Evolutionary conservation across 2,888 invertebrate species (phyloP).

Genomic region (Nemotelus nigrinus): DNA sequence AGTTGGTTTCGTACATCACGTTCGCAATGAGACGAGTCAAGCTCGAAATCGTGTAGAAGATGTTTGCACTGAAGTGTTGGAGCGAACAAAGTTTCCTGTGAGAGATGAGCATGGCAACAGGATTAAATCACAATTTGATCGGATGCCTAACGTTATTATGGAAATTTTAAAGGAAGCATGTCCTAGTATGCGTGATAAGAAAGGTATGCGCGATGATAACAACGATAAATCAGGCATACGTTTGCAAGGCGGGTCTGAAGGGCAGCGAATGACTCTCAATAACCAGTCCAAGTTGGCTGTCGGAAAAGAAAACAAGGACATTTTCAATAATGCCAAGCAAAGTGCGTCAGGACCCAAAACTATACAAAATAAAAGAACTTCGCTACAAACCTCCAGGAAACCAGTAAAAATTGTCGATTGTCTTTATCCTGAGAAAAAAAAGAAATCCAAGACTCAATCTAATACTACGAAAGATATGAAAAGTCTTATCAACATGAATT

Average conservation of each 20-base stretch:
- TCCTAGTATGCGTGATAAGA: too few relatives aligned
- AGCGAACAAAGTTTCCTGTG: not conserved
- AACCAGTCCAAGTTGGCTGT: not conserved
- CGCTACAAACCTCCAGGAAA: not conserved
- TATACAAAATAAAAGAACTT: not conserved
- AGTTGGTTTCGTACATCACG: not conserved
- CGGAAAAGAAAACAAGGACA: not conserved
- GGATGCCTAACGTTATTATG: too few relatives aligned
- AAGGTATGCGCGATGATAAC: not conserved
- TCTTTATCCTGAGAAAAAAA: not conserved
- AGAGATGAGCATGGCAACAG: not conserved
- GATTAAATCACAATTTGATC: not conserved
- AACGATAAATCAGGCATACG: not conserved
- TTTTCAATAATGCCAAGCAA: not conserved
- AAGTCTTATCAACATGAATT: not conserved
- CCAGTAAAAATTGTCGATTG: not conserved
- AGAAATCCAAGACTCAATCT: not conserved
- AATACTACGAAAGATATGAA: slow-evolving; percentile 8
- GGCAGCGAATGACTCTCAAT: not conserved
- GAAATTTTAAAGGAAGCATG: too few relatives aligned
- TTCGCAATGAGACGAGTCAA: not conserved
- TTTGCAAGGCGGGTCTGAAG: not conserved
- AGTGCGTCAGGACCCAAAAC: not conserved
- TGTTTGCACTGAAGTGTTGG: slow-evolving; percentile 20
- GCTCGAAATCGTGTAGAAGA: not conserved